Conservation (phyloP, 1,140 invertebrate species). For the Drosophila varians region DNA sequence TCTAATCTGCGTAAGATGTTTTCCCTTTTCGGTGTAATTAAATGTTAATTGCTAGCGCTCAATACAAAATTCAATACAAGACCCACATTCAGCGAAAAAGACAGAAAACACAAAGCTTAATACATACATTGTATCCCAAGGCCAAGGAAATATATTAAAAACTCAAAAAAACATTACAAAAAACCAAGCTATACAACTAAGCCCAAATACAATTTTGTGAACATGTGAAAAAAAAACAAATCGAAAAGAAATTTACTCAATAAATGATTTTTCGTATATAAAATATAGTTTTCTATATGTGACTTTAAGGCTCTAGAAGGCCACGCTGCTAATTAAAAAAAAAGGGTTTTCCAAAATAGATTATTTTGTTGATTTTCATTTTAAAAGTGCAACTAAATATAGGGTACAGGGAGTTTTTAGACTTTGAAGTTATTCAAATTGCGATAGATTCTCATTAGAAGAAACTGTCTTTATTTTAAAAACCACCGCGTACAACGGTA, state of each 20-base stretch:
- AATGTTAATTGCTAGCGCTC: constrained; percentile 68
- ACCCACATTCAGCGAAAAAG: constrained; percentile 25
- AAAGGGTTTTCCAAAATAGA: no score
- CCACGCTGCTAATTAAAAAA: no score
- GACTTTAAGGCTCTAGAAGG: no score
- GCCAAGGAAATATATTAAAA: constrained; percentile 51
- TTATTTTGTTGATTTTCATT: no score
- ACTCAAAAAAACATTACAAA: neutral
- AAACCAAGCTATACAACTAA: constrained; percentile 49
- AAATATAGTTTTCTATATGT: neutral
- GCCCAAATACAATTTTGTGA: constrained; percentile 67
- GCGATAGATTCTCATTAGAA: no score
- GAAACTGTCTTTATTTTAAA: no score
- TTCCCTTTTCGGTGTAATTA: constrained; percentile 68
- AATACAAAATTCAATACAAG: constrained; percentile 39
- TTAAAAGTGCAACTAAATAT: no score
- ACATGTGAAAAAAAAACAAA: constrained; percentile 70
- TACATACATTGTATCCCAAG: constrained; percentile 42
- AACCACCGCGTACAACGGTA: no score
- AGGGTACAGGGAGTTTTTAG: no score
- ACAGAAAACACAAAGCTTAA: constrained; percentile 28
- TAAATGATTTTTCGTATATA: constrained; percentile 79
- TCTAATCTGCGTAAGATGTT: constrained; percentile 54
- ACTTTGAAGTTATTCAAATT: no score
- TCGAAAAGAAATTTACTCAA: constrained; percentile 78